Evolutionary conservation across 2,888 invertebrate genomes (phyloP).

Genomic region (Drosophila anomalipes): DNA sequence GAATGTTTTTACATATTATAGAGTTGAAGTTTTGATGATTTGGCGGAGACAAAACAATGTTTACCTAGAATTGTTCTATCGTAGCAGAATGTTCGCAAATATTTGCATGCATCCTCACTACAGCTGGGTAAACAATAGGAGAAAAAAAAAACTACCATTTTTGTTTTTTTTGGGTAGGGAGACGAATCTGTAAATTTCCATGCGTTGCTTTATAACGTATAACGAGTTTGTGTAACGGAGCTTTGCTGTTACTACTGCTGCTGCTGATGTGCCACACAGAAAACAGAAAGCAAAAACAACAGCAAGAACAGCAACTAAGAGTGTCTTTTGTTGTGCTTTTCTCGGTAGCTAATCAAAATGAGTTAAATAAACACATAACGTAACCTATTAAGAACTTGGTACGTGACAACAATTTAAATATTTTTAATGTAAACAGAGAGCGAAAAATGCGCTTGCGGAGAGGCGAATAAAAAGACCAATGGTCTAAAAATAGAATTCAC

Average conservation of each 20-base stretch:
- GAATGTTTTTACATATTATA: neutral
- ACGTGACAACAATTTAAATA: constrained; percentile 81
- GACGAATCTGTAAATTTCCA: constrained; percentile 5
- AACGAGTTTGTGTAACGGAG: constrained; percentile 37
- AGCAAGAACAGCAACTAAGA: constrained; percentile 37
- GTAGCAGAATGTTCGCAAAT: neutral
- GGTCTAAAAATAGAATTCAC: constrained; percentile 72
- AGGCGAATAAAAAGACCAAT: constrained; percentile 39
- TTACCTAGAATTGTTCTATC: neutral
- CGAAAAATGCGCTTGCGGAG: constrained; percentile 45
- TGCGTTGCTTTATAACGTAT: neutral
- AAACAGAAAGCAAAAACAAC: constrained; percentile 3
- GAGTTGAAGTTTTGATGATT: neutral
- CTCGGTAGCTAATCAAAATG: constrained; percentile 75
- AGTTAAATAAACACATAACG: constrained; percentile 81
- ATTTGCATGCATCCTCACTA: constrained; percentile 29
- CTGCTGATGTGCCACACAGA: neutral
- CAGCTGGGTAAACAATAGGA: constrained; percentile 49
- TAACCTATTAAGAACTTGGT: constrained; percentile 81
- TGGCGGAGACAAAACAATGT: neutral
- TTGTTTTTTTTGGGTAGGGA: neutral
- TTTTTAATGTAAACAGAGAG: constrained; percentile 79
- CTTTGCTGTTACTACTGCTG: constrained; percentile 9
- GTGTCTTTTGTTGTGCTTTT: constrained; percentile 67
- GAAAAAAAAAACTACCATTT: neutral